phyloP scores from a whole-genome alignment of 1,140 invertebrate genomes.

The Drosophila pandora region DNA sequence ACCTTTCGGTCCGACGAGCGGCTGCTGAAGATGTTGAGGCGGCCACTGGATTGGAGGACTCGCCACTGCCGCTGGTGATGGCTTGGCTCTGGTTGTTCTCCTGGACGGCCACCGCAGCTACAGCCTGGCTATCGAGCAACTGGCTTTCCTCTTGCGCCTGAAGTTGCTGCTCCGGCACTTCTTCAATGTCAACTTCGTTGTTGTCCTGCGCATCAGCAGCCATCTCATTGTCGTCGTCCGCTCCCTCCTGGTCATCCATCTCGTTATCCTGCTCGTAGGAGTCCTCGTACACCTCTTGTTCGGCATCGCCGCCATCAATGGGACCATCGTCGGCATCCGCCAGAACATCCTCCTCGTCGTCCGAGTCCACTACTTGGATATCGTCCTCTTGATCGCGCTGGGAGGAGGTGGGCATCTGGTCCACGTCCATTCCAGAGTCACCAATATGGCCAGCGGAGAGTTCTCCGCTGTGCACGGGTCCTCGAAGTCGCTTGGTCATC shows the following conservation, averaged over 20 bases:
- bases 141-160: slow-evolving; percentile 61
- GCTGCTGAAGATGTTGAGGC: slow-evolving; percentile 84
- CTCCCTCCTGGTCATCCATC: slow-evolving; percentile 84
- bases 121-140: slow-evolving; percentile 51
- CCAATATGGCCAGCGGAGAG: slow-evolving; percentile 81
- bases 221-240: slow-evolving; percentile 46
- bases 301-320: slow-evolving; percentile 84
- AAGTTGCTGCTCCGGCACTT: slow-evolving; percentile 86
- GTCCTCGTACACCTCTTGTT: slow-evolving; percentile 85
- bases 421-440: slow-evolving; percentile 87
- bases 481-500: slow-evolving; percentile 83
- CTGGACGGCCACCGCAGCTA: slow-evolving; percentile 56
- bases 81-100: slow-evolving; percentile 85
- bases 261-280: slow-evolving; percentile 85
- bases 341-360: slow-evolving; percentile 86
- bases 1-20: slow-evolving; percentile 92
- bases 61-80: slow-evolving; percentile 85
- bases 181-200: slow-evolving; percentile 89
- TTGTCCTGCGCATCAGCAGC: slow-evolving; percentile 84
- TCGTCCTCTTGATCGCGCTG: slow-evolving; percentile 93
- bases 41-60: slow-evolving; percentile 48
- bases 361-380: slow-evolving; percentile 89
- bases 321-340: slow-evolving; percentile 73
- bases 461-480: slow-evolving; percentile 68
- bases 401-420: slow-evolving; percentile 92